phyloP scores from a whole-genome alignment of 2,888 invertebrate genomes.

The Trissolcus japonicus region DNA sequence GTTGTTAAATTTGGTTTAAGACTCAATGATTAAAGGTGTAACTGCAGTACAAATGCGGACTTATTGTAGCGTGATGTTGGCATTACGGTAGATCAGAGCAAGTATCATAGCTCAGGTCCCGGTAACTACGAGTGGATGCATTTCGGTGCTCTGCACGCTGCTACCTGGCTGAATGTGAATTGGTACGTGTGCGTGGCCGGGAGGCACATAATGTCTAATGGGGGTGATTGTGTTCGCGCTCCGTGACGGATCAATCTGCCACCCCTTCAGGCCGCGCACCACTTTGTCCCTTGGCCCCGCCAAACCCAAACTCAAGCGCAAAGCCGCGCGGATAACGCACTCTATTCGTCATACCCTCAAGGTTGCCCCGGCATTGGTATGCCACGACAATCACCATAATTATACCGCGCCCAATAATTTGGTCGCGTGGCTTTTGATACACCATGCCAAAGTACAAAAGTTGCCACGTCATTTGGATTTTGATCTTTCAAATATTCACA shows the following conservation, averaged over 20 bases:
- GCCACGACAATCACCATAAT: constrained; percentile 38
- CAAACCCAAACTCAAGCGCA: constrained; percentile 67
- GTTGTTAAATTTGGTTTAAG: too few relatives aligned
- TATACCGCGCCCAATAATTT: constrained; percentile 9
- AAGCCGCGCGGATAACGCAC: constrained; percentile 69
- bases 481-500: too few relatives aligned
- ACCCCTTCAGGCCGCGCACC: constrained; percentile 66
- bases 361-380: constrained; percentile 57
- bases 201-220: constrained; percentile 75
- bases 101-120: constrained; percentile 70
- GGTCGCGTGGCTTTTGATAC: constrained; percentile 18
- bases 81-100: constrained; percentile 66
- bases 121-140: constrained; percentile 66
- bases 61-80: constrained; percentile 59
- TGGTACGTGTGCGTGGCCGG: constrained; percentile 64
- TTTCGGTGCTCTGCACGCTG: constrained; percentile 65
- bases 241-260: constrained; percentile 76
- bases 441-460: background rate
- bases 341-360: constrained; percentile 70
- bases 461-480: background rate
- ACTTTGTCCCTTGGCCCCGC: constrained; percentile 62
- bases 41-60: constrained; percentile 58
- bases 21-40: constrained; percentile 41
- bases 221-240: constrained; percentile 75
- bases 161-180: constrained; percentile 56